These are phyloP conservation scores for Epinotia bilunana DNA, from an alignment of 2,888 invertebrate genomes.

Conservation along the genomic window DNA sequence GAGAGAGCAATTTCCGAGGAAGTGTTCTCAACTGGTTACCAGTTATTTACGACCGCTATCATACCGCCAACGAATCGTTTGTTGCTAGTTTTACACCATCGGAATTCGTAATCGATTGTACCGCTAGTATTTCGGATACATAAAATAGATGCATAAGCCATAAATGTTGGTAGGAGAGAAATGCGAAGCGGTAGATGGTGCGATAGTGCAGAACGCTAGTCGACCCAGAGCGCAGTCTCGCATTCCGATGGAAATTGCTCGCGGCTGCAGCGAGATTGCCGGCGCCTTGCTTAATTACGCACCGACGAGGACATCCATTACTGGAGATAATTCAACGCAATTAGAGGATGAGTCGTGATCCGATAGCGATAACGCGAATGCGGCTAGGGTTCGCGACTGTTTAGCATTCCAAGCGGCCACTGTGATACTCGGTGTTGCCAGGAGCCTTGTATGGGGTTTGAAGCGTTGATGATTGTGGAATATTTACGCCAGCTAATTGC, in stretches of 20 bases:
- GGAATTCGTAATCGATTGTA: conserved; percentile 45
- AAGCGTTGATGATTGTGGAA: conserved; percentile 27
- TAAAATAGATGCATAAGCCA: conserved; percentile 25
- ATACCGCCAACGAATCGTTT: conserved; percentile 56
- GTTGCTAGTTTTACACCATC: conserved; percentile 42
- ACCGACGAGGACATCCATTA: conserved; percentile 76
- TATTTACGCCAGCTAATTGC: conserved; percentile 16
- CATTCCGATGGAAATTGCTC: conserved; percentile 75
- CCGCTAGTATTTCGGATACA: conserved; percentile 51
- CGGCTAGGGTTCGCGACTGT: conserved; percentile 51
- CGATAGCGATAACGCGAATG: conserved; percentile 52
- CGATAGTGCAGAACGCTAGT: conserved; percentile 73
- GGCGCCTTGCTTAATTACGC: conserved; percentile 65
- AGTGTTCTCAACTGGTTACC: conserved; percentile 60
- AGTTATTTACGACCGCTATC: conserved; percentile 55
- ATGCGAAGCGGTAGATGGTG: conserved; percentile 43
- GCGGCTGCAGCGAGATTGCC: conserved; percentile 67
- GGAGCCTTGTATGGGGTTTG: conserved; percentile 53
- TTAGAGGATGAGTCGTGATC: conserved; percentile 73
- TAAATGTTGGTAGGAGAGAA: conserved; percentile 32
- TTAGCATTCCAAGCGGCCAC: conserved; percentile 61
- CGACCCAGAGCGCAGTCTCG: conserved; percentile 53
- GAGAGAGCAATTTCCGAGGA: conserved; percentile 68
- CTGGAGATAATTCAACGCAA: conserved; percentile 77
- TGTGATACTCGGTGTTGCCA: conserved; percentile 57